Base-by-base conservation (phyloP, 2,113 vertebrate species). In the Microtus oregoni region DNA sequence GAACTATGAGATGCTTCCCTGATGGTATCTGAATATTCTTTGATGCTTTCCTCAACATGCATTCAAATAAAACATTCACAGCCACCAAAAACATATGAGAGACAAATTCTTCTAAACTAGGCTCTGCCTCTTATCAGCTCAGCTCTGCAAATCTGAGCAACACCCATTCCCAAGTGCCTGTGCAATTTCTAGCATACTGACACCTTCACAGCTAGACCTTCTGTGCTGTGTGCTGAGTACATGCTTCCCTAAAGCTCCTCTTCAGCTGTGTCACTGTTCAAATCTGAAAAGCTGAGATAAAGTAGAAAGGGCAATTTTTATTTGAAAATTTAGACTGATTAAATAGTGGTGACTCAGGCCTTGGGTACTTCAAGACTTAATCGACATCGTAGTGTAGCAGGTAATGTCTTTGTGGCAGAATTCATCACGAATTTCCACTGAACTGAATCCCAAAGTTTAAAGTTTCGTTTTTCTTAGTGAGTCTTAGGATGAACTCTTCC, bases 341-440 rank as follows among this genome's bases (percentile, higher is more conserved):
- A 92, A 92, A 96, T 78, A 94, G 75, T 96, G 79, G 38, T 98
- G 96, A 97, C 88, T 98, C 95, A 97, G 70, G 79, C 63, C 83
- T 97, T 97, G 86, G 91, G 81, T 89, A 95, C 86, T 95, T 94
- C 86, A 96, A 94, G 82, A 92, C 94, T 97, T 98, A 98, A 98
- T 98, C 97, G 97, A 98, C 97, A 78, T 89, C 97, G 96, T 32
- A 94, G 91, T 38, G 86, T 93, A 97, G 96, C 93, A 96, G 91
- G n/a, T 97, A 96, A 92, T 93, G 89, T 78, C 92, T 97, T 96
- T 92, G 85, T 97, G 89, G 94, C 86, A 98, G 96, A 98, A 98
- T 95, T 96, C 86, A 97, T 44, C 11, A 98, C 88, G 96, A 97
- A 97, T 94, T 96, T 89, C 5, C 13, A 97, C 95, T 95, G 93